Conservation (phyloP, 2,888 invertebrate species). For the Fragum fragum region DNA sequence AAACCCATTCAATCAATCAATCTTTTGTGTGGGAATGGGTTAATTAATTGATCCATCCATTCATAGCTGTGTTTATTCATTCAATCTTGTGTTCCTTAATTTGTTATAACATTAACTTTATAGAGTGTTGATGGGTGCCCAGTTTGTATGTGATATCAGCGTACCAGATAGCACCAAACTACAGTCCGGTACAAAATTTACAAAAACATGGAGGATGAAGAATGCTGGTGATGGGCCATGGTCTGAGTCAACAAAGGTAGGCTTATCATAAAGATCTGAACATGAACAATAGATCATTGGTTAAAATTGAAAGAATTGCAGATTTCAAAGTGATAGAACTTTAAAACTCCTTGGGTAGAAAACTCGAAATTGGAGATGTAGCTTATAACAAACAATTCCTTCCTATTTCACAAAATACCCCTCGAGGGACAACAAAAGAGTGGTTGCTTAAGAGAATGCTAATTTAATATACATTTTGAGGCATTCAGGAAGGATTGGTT, state of each 20-base stretch:
- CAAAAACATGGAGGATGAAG: slow-evolving; percentile 85
- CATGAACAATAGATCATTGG: background rate
- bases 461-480: too few species aligned
- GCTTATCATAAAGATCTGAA: background rate
- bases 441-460: too few species aligned
- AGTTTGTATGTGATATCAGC: slow-evolving; percentile 83
- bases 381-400: background rate
- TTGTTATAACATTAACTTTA: too few species aligned
- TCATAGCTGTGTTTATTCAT: too few species aligned
- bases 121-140: slow-evolving; percentile 69
- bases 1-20: too few species aligned
- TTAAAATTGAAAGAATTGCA: background rate
- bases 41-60: too few species aligned
- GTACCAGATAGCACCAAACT: slow-evolving; percentile 84
- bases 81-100: too few species aligned
- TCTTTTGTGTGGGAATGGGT: too few species aligned
- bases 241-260: slow-evolving; percentile 81
- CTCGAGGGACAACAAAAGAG: too few species aligned
- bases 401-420: background rate
- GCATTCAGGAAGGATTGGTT: too few species aligned
- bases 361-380: background rate
- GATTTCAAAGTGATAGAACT: background rate
- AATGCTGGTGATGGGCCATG: slow-evolving; percentile 85
- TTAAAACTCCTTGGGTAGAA: background rate
- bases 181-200: slow-evolving; percentile 81